Evolutionary conservation across 2,113 vertebrate genomes (phyloP), one percentile per base, ranked within the genome.

Genomic region (Ochotona princeps): DNA sequence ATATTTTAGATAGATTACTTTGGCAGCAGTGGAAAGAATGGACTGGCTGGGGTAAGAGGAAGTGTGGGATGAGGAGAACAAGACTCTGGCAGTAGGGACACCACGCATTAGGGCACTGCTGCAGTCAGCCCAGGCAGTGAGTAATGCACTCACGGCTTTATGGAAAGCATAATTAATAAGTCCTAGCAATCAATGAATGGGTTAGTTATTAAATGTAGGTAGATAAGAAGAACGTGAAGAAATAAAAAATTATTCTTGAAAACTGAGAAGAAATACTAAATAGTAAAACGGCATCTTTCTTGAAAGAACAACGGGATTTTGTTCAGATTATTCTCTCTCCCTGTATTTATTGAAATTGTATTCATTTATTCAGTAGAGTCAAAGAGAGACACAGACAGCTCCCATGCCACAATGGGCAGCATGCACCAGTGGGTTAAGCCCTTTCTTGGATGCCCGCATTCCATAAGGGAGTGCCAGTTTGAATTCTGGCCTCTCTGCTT

Each of bases 231-330:
- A 61, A 87, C 5, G 49, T 32, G 9, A 28, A 54, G n/a, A 91
- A 95, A 92, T 12, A 89, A 82, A 63, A 23, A 88, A 47, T 21
- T 81, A 84, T 83, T 84, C 49, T 84, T 94, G 81, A 72, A 65
- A 94, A 66, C 5, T 49, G 60, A 87, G 49, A 95, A 75, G 51
- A 95, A 94, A 28, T 91, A 86, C 35, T 89, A 84, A 95, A 81
- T 25, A 83, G 32, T 38, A 70, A 14, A 57, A 57, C 4, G 54
- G 54, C 54, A 57, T 57, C 54, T 57, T 57, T 57, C 54, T 57
- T 57, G 4, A 57, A 57, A 17, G 54, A 57, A 57, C 54, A 57
- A 57, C 18, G 17, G 54, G 18, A 57, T 57, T 44, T 2, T 57
- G 17, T 57, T 18, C 54, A 57, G 54, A 57, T 57, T 57, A 17